Evolutionary conservation across 2,888 invertebrate species (phyloP).

Genomic region (Luperina nickerlii): DNA sequence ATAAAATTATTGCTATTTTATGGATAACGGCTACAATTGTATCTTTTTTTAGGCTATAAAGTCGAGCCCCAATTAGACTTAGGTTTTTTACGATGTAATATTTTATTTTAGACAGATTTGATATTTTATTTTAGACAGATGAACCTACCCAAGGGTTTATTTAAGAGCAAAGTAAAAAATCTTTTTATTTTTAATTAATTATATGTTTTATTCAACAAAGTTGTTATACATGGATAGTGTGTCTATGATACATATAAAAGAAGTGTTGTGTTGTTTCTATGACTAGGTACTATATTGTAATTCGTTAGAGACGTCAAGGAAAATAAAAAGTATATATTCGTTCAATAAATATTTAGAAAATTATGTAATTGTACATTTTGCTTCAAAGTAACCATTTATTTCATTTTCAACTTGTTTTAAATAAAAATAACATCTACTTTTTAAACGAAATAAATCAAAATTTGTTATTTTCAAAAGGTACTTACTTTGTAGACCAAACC

Average conservation of each 20-base stretch:
- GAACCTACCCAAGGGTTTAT: not conserved
- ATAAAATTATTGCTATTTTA: slow-evolving; percentile 66
- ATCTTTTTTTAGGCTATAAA: slow-evolving; percentile 45
- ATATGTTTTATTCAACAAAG: too few relatives aligned
- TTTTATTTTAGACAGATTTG: slow-evolving; percentile 20
- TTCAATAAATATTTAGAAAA: too few relatives aligned
- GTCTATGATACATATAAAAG: too few relatives aligned
- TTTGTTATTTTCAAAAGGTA: not conserved
- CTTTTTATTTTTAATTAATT: not conserved
- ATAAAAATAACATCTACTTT: too few relatives aligned
- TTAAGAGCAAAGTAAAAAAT: not conserved
- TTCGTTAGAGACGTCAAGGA: too few relatives aligned
- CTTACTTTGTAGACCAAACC: not conserved
- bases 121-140: slow-evolving; percentile 20
- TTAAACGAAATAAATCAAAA: not conserved
- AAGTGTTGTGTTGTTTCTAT: too few relatives aligned
- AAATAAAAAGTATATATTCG: too few relatives aligned
- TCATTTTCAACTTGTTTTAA: not conserved
- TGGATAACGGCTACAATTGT: slow-evolving; percentile 51
- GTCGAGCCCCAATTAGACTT: slow-evolving; percentile 32
- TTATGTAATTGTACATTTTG: too few relatives aligned
- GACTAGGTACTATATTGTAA: too few relatives aligned
- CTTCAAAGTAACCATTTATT: not conserved
- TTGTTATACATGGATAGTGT: too few relatives aligned
- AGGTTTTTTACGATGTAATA: slow-evolving; percentile 27